A percentile compares a stretch with the other conserved stretches of the same genome.
Conservation (phyloP, 2,797 vertebrate species). For the Propithecus perrieri region DNA sequence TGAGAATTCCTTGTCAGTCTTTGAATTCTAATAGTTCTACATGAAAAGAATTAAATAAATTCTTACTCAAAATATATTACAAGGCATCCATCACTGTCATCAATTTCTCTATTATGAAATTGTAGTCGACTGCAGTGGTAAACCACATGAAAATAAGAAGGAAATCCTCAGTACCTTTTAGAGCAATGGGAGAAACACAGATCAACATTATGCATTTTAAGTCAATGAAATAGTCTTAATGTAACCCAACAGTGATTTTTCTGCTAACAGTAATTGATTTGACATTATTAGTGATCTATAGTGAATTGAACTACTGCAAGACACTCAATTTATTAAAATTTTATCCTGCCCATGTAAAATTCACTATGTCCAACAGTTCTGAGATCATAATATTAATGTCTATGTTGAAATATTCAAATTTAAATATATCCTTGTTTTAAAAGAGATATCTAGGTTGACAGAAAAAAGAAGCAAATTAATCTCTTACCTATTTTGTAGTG, state of each 20-base stretch:
- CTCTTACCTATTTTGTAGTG: constrained; percentile 84
- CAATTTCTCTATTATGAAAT: neutral
- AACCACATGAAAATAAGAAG: neutral
- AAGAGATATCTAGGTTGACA: neutral
- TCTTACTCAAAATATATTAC: neutral
- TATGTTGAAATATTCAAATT: neutral
- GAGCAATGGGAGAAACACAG: neutral
- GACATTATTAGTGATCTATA: neutral
- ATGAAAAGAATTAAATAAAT: neutral
- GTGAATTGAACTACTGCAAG: neutral
- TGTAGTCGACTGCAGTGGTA: neutral
- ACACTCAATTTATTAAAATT: neutral
- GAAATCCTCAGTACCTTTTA: neutral
- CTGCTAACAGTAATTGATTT: neutral
- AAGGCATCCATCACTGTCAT: neutral
- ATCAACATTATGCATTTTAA: neutral
- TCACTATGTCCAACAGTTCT: neutral
- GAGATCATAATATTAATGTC: neutral
- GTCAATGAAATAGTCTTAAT: neutral
- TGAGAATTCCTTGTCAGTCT: neutral
- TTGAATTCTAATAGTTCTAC: constrained; percentile 4
- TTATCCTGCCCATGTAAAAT: neutral
- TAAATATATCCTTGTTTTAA: neutral
- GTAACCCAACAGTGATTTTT: neutral
- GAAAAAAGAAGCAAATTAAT: neutral